Evolutionary conservation across 2,888 invertebrate genomes (phyloP).

Genomic region (Tridacna gigas): DNA sequence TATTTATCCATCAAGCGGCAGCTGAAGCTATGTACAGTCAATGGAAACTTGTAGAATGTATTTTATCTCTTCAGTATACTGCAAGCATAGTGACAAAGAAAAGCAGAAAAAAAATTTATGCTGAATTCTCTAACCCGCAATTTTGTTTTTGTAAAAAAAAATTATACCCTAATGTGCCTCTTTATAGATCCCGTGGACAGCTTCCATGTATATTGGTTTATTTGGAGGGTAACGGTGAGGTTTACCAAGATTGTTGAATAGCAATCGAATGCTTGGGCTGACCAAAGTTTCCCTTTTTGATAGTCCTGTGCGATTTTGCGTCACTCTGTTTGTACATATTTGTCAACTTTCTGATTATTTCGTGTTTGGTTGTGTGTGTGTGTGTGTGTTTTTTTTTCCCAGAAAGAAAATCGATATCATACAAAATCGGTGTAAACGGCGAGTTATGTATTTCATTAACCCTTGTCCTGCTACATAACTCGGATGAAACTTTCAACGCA

Average conservation of each 20-base stretch:
- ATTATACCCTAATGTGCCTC: slow-evolving; percentile 43
- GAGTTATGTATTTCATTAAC: no score
- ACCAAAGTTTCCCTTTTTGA: no score
- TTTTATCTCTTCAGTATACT: not conserved
- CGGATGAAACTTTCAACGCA: no score
- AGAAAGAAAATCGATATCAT: no score
- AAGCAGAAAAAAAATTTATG: not conserved
- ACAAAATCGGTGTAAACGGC: no score
- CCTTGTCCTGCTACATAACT: no score
- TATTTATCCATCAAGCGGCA: not conserved
- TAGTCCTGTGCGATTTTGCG: no score
- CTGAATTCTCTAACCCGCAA: not conserved
- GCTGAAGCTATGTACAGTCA: not conserved
- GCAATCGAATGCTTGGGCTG: no score
- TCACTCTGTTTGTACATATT: no score
- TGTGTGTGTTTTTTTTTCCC: no score
- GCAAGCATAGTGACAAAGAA: not conserved
- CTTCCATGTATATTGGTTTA: slow-evolving; percentile 60
- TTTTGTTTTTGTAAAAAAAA: slow-evolving; percentile 28
- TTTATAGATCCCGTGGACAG: slow-evolving; percentile 59
- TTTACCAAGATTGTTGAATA: slow-evolving; percentile 7
- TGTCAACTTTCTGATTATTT: no score
- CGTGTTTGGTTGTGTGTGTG: no score
- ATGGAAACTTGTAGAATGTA: slow-evolving; percentile 7
- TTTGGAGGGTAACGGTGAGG: slow-evolving; percentile 41